phyloP scores from a whole-genome alignment of 2,888 invertebrate genomes.

The Hemithea aestivaria region DNA sequence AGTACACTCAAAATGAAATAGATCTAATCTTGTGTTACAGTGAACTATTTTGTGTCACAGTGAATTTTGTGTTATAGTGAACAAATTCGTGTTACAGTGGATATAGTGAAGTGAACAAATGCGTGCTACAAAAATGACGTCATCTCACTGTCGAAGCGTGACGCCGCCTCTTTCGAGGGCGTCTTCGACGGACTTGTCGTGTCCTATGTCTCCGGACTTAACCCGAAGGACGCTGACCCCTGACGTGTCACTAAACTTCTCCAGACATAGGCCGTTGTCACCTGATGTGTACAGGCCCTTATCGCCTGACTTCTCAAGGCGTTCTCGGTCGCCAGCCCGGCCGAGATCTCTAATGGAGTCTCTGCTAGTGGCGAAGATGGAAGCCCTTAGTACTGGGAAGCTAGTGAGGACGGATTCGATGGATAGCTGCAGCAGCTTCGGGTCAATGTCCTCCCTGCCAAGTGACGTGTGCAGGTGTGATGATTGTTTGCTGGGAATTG shows the following conservation, averaged over 20 bases:
- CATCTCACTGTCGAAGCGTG: slow-evolving; percentile 70
- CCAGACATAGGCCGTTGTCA: slow-evolving; percentile 54
- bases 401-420: slow-evolving; percentile 87
- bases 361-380: slow-evolving; percentile 89
- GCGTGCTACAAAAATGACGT: slow-evolving; percentile 75
- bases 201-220: slow-evolving; percentile 32
- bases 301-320: slow-evolving; percentile 66
- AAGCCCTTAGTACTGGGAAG: slow-evolving; percentile 80
- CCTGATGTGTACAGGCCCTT: slow-evolving; percentile 63
- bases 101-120: slow-evolving; percentile 48
- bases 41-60: no score
- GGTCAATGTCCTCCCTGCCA: slow-evolving; percentile 83
- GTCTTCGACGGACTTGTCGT: slow-evolving; percentile 58
- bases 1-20: no score
- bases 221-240: slow-evolving; percentile 42
- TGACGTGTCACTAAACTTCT: slow-evolving; percentile 53
- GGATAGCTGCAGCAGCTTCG: slow-evolving; percentile 86
- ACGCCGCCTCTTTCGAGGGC: slow-evolving; percentile 74
- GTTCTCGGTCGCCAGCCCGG: slow-evolving; percentile 76
- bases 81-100: slow-evolving; percentile 14
- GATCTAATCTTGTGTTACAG: no score
- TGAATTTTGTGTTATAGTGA: background rate
- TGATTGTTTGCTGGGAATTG: slow-evolving; percentile 90
- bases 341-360: slow-evolving; percentile 91
- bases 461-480: slow-evolving; percentile 90